These are phyloP conservation scores for Echinops telfairi DNA, from an alignment of 2,113 vertebrate species.

Conservation along the genomic window DNA sequence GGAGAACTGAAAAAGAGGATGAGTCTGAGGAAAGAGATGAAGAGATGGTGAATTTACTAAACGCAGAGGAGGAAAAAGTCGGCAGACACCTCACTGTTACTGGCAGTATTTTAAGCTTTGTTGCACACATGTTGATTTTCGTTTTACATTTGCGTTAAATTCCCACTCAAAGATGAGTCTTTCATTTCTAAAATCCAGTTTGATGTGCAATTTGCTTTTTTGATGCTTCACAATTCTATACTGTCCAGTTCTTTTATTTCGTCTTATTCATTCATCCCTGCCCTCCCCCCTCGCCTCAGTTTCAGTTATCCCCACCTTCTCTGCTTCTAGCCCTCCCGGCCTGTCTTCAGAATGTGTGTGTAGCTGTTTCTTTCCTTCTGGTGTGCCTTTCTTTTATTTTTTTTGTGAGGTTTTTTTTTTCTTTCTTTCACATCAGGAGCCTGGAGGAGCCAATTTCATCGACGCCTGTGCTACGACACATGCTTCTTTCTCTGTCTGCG, in stretches of 20 bases:
- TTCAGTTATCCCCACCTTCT: background rate
- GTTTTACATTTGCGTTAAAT: slow-evolving; percentile 72
- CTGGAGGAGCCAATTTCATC: background rate
- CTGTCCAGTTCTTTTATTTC: slow-evolving; percentile 33
- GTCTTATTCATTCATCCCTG: background rate
- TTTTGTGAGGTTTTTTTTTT: background rate
- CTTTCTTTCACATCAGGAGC: slow-evolving; percentile 31
- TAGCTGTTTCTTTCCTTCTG: slow-evolving; percentile 80
- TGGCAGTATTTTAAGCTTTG: slow-evolving; percentile 79
- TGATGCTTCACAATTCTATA: slow-evolving; percentile 64
- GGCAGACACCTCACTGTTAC: slow-evolving; percentile 76
- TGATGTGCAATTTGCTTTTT: slow-evolving; percentile 69
- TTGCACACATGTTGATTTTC: slow-evolving; percentile 72
- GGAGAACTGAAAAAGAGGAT: slow-evolving; percentile 84
- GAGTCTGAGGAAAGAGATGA: slow-evolving; percentile 84
- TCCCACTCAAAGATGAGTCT: slow-evolving; percentile 71
- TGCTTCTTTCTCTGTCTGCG: slow-evolving; percentile 66
- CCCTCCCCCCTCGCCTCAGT: background rate
- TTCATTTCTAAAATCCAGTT: slow-evolving; percentile 73
- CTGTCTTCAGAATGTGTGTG: slow-evolving; percentile 64
- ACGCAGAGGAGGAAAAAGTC: slow-evolving; percentile 78
- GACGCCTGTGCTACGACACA: background rate
- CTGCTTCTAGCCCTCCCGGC: slow-evolving; percentile 28
- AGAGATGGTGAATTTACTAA: slow-evolving; percentile 83
- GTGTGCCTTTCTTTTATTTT: slow-evolving; percentile 37